These are phyloP conservation scores for Todus mexicanus DNA, from an alignment of 2,797 vertebrate genomes.

Conservation along the genomic window DNA sequence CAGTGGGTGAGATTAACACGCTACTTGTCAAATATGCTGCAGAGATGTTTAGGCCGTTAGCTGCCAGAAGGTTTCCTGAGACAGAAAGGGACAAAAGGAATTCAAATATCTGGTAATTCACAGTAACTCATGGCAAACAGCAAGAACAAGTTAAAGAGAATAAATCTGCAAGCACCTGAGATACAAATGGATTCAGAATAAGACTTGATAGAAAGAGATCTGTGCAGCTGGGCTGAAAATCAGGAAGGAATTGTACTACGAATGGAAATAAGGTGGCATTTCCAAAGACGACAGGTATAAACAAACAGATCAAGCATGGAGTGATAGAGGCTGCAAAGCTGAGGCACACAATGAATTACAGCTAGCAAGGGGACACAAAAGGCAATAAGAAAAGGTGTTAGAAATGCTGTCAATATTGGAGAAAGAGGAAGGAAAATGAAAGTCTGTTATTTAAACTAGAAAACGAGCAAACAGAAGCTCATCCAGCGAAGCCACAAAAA, in stretches of 20 bases:
- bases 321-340: not conserved
- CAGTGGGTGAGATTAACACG: not conserved
- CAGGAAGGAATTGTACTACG: constrained; percentile 24
- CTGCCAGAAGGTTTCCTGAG: not conserved
- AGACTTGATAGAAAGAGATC: not conserved
- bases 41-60: not conserved
- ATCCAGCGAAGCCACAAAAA: not conserved
- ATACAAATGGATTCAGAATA: not conserved
- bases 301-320: not conserved
- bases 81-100: not conserved
- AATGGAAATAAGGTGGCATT: constrained; percentile 39
- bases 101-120: not conserved
- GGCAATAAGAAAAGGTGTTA: constrained; percentile 40
- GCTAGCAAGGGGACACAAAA: constrained; percentile 29
- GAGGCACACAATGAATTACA: constrained; percentile 35
- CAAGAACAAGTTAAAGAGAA: not conserved
- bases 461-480: constrained; percentile 25
- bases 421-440: constrained; percentile 18
- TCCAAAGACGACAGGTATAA: constrained; percentile 14
- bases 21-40: not conserved
- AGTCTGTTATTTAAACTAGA: constrained; percentile 41
- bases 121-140: not conserved
- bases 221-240: not conserved
- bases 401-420: constrained; percentile 21
- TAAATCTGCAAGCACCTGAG: not conserved